phyloP scores from a whole-genome alignment of 2,888 invertebrate species.

The Fabriciana adippe region DNA sequence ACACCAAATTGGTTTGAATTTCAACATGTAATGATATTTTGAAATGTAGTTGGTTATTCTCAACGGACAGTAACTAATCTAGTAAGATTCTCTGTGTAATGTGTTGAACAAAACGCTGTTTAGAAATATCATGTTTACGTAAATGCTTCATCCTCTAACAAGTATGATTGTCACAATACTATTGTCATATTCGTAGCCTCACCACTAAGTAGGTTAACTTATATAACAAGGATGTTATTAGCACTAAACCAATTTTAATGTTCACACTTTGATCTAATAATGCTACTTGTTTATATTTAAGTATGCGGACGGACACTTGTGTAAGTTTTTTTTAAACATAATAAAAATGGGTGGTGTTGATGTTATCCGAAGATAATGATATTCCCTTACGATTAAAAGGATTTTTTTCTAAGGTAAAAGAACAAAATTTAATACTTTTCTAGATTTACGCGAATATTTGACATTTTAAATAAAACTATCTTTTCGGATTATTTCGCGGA shows the following conservation, averaged over 20 bases:
- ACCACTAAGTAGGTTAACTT: conserved; percentile 10
- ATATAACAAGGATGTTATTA: conserved; percentile 1
- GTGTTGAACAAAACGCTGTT: conserved; percentile 15
- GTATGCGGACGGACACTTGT: no score
- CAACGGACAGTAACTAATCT: background rate
- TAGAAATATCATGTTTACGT: conserved; percentile 27
- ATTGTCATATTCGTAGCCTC: conserved; percentile 21
- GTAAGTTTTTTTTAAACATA: background rate
- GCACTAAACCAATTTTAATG: background rate
- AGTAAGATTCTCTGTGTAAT: background rate
- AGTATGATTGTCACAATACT: conserved; percentile 26
- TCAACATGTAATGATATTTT: no score
- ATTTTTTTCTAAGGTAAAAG: no score
- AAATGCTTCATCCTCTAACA: conserved; percentile 28
- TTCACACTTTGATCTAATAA: background rate
- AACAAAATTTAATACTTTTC: no score
- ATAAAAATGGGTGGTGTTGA: no score
- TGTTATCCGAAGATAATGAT: no score
- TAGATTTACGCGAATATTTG: no score
- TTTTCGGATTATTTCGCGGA: no score
- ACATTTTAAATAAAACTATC: no score
- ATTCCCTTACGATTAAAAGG: no score
- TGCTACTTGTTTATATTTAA: background rate
- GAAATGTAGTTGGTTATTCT: no score
- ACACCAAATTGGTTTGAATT: no score